Conservation (phyloP, 2,113 vertebrate genomes). For the Triplophysa rosa region DNA sequence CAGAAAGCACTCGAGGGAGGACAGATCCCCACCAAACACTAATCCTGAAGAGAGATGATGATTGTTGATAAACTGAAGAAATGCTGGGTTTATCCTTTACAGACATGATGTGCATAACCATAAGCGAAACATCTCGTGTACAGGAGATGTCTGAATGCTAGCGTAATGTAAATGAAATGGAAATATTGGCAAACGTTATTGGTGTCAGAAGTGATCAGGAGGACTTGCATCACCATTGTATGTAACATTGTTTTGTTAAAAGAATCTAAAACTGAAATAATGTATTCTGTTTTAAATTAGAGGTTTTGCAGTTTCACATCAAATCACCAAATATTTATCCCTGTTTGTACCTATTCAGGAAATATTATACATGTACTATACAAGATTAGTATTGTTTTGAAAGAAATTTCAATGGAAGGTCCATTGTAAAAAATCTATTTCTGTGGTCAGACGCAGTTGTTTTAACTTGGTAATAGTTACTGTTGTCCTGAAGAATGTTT, state of each 20-base stretch:
- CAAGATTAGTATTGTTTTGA: slow-evolving; percentile 44
- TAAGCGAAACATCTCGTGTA: slow-evolving; percentile 54
- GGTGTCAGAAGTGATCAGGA: slow-evolving; percentile 46
- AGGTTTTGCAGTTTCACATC: slow-evolving; percentile 43
- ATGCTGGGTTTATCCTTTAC: slow-evolving; percentile 42
- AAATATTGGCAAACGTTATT: slow-evolving; percentile 44
- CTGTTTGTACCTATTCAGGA: slow-evolving; percentile 48
- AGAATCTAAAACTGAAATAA: slow-evolving; percentile 37
- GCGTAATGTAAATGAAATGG: slow-evolving; percentile 51
- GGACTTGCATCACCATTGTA: slow-evolving; percentile 47
- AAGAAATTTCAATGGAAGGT: slow-evolving; percentile 31
- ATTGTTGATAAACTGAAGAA: slow-evolving; percentile 37
- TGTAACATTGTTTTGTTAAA: slow-evolving; percentile 45
- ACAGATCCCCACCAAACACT: slow-evolving; percentile 45
- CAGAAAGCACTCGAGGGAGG: slow-evolving; percentile 43
- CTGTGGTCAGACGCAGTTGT: slow-evolving; percentile 27
- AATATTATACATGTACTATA: slow-evolving; percentile 46
- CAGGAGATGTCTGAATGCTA: slow-evolving; percentile 52
- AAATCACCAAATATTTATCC: slow-evolving; percentile 46
- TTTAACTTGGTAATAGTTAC: slow-evolving; percentile 39
- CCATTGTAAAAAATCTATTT: slow-evolving; percentile 28
- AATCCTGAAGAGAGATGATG: slow-evolving; percentile 46
- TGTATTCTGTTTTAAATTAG: slow-evolving; percentile 53
- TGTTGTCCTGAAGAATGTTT: slow-evolving; percentile 37
- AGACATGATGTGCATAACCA: slow-evolving; percentile 52